Base-by-base conservation (phyloP, 2,797 vertebrate genomes). In the Tenualosa ilisha region DNA sequence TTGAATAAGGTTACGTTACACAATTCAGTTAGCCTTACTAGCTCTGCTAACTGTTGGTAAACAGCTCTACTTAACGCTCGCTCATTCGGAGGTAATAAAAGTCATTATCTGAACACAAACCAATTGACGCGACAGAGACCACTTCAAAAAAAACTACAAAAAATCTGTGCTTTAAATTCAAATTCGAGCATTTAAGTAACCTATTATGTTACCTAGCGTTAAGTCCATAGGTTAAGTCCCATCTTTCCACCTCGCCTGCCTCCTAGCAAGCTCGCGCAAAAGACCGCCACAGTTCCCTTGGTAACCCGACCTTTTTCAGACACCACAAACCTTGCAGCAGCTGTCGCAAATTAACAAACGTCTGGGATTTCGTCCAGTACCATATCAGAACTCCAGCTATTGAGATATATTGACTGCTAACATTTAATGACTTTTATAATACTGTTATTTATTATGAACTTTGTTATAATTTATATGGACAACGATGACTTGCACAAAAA, bases 301-400 rank as follows among this genome's bases (percentile, higher is more conserved):
- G 68, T 75, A 75, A 75, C 68, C 68, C 68, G 68, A 75, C 68
- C 68, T 75, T 75, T 75, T 75, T 75, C 31, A 75, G 37, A 75
- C 37, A 7, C 68, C 68, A 75, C 68, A 75, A 75, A 75, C 31
- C 68, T 68, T 75, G 37, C 37, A 75, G 31, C 68, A 75, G 68
- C 68, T 75, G 68, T 75, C 68, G 68, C 68, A 75, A 75, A 75
- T 75, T 40, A 75, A 4, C 37, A 75, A 37, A 43, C 68, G 15
- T 40, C 68, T 75, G 68, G 37, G 37, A 37, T 68, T 68, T 15
- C 63, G 2, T 3, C 63, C 12, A 31, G 61, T 24, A 11, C n/a
- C 61, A 65, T 49, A 51, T 68, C 63, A 68, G 24, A 31, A 8
- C 54, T 2, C 6, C 56, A 65, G n/a, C n/a, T 2, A 65, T 20